Conservation (phyloP, 2,113 vertebrate species). For the Hemichromis elongatus region DNA sequence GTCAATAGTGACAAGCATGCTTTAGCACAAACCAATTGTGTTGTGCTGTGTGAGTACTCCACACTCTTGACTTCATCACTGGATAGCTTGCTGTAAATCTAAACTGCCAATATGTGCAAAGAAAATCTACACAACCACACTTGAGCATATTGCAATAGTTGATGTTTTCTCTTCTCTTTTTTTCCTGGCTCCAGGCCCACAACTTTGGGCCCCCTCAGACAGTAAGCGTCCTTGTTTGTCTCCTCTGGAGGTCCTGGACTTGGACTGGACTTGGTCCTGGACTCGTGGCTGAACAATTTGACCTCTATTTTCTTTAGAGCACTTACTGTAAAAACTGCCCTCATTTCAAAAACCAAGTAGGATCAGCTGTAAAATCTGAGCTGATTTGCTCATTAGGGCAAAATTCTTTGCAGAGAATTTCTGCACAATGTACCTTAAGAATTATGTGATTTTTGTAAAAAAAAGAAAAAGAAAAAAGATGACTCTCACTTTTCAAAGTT, state of each 20-base stretch:
- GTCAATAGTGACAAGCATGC: background rate
- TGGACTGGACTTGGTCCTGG: too few relatives aligned
- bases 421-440: background rate
- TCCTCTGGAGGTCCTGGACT: conserved; percentile 40
- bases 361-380: background rate
- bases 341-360: background rate
- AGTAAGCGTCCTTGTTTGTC: conserved; percentile 61
- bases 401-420: conserved; percentile 19
- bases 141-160: conserved; percentile 45
- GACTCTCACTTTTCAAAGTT: conserved; percentile 4
- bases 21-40: background rate
- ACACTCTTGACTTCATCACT: background rate
- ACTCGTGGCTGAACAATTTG: conserved; percentile 48
- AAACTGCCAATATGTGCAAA: conserved; percentile 19
- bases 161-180: conserved; percentile 23
- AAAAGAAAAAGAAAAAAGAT: too few relatives aligned
- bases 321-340: conserved; percentile 34
- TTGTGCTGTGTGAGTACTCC: background rate
- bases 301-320: conserved; percentile 42
- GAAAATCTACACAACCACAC: conserved; percentile 1
- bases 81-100: background rate
- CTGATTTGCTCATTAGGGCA: background rate
- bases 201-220: conserved; percentile 38
- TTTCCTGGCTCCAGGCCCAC: conserved; percentile 30
- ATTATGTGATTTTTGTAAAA: too few relatives aligned